Evolutionary conservation across 2,888 invertebrate species (phyloP), one percentile per base, ranked within the genome.

Genomic region (Ophonus ardosiacus): DNA sequence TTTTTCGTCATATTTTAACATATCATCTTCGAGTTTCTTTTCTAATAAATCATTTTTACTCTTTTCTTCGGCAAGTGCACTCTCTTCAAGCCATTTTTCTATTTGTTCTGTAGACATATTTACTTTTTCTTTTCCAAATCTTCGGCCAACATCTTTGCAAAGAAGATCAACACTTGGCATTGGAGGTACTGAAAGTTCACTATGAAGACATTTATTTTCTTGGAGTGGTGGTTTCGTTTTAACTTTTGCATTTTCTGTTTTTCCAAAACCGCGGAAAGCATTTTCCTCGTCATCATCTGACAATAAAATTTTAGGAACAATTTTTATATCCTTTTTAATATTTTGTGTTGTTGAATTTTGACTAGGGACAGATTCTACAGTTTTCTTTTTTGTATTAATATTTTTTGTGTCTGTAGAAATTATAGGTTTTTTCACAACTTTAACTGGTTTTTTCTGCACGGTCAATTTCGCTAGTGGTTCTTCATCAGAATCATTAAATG

Each of bases 51-150:
- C 90, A 81, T 90, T 91, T 61, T 89, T 89, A 8, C 89, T 88
- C 18, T 88, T 88, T 84, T 88, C 90, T 13, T 90, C 90, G 0
- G 92, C 91, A 87, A 91, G 86, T 0, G 90, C 91, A 59, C 90
- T 91, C 24, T 90, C 90, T 86, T 92, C 92, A 8, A 91, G 88
- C 95, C 95, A 95, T 87, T 94, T 94, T 87, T 95, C 94, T 63
- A 95, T 95, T 89, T 94, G 94, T 88, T 94, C 95, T 56, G 93
- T 94, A 0, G 95, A 94, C 94, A 95, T 94, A 88, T 95, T 95
- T 0, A 95, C 94, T 88, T 94, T 93, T 17, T 93, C 94, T 89
- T 94, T 93, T 24, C 93, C 91, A 85, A 90, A 92, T 17, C 91
- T 89, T 74, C 91, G 89, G 17, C 90, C 90, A 0, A 91, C 88